Evolutionary conservation across 1,140 invertebrate species (phyloP).

Genomic region (Camponotus pennsylvanicus): DNA sequence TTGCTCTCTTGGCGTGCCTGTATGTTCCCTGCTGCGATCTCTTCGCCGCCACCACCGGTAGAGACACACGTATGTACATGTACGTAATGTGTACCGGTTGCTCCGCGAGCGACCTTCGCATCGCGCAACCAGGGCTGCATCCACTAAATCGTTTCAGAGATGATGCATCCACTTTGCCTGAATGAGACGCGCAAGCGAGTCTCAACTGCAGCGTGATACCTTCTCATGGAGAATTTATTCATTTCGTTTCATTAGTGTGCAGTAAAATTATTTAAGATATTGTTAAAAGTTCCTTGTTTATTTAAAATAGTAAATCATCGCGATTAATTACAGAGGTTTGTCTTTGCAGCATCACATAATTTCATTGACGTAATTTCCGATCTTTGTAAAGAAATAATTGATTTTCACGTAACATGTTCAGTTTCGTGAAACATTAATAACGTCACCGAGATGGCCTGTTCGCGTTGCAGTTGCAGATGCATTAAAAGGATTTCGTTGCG

Average conservation of each 20-base stretch:
- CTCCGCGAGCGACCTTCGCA: constrained; percentile 44
- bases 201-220: not conserved
- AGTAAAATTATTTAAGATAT: not conserved
- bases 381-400: not conserved
- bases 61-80: constrained; percentile 62
- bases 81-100: constrained; percentile 60
- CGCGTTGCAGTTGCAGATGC: constrained; percentile 11
- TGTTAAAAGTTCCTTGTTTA: not conserved
- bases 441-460: not conserved
- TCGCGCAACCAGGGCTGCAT: constrained; percentile 54
- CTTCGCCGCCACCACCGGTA: constrained; percentile 46
- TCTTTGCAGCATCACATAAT: too few relatives aligned
- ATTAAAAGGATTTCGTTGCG: constrained; percentile 15
- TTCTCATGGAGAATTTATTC: not conserved
- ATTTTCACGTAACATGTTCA: not conserved
- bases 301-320: not conserved
- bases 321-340: not conserved
- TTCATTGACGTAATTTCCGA: not conserved
- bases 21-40: constrained; percentile 75
- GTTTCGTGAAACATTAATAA: not conserved
- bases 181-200: not conserved
- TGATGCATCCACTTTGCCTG: constrained; percentile 6
- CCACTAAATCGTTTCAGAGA: not conserved
- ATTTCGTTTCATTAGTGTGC: not conserved
- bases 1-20: constrained; percentile 73